Evolutionary conservation across 2,113 vertebrate species (phyloP).

Genomic region (Petromus typicus): DNA sequence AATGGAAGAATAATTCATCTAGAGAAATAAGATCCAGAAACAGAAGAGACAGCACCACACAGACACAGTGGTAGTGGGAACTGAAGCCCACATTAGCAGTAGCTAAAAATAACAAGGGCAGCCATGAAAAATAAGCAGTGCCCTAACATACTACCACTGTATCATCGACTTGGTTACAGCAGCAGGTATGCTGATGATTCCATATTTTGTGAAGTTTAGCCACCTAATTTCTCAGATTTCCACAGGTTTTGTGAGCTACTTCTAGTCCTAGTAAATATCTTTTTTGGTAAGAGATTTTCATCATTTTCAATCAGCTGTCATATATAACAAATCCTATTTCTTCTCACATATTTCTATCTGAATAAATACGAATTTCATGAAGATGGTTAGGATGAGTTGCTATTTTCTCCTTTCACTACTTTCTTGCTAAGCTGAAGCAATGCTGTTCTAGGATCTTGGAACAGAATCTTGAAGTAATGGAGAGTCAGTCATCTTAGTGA

Average conservation of each 20-base stretch:
- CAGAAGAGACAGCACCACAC: not conserved
- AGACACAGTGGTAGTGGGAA: too few relatives aligned
- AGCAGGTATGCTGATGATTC: not conserved
- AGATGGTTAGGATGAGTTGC: fast-evolving
- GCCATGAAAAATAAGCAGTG: not conserved
- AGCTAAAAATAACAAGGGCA: not conserved
- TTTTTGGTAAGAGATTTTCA: not conserved
- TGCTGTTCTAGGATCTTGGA: not conserved
- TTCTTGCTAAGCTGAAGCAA: not conserved
- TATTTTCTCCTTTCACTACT: not conserved
- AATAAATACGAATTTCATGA: not conserved
- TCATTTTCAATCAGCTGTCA: not conserved
- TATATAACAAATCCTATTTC: not conserved
- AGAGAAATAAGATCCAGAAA: not conserved
- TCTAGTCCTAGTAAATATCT: not conserved
- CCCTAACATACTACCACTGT: too few relatives aligned
- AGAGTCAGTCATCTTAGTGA: fast-evolving
- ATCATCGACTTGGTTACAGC: fast-evolving
- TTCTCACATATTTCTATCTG: not conserved
- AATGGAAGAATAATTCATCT: not conserved
- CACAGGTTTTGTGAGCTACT: not conserved
- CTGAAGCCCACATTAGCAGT: not conserved
- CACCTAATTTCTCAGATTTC: not conserved
- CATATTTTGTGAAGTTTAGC: fast-evolving
- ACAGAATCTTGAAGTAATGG: not conserved